Evolutionary conservation across 2,797 vertebrate genomes (phyloP), one percentile per base, ranked within the genome.

Genomic region (Paedocypris micromegethes): DNA sequence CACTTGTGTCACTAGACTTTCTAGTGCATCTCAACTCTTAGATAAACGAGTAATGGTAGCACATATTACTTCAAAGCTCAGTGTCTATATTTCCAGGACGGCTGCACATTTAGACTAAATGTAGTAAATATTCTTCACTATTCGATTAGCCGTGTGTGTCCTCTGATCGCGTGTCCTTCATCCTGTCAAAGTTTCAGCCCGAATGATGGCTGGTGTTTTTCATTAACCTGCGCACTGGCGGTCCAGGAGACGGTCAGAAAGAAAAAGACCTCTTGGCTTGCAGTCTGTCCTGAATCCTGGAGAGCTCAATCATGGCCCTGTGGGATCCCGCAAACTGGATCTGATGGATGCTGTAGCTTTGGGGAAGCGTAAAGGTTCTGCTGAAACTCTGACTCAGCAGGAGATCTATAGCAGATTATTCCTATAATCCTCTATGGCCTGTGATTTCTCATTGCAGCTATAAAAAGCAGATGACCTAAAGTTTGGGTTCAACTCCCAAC

Each of bases 151-250:
- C 54, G 3, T 66, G 9, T 57, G 9, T 9, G 55, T 43, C 40
- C 6, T 58, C 41, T 9, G 43, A 9, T 59, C 53, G 44, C 46
- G 57, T 48, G 61, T 64, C 7, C 23, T 56, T 66, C 60, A 50
- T 3, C 56, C 56, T 70, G 57, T 60, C 46, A 64, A 48, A 6
- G 52, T 43, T 74, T 80, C 79, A 60, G 51, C 62, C 0, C 81
- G 82, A 70, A 76, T 78, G 50, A 69, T 23, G 72, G 81, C 80
- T 84, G 81, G 84, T 87, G 85, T 86, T 86, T 61, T 89, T 84
- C 80, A 87, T 88, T 85, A 86, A 84, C 85, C 83, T 75, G 75
- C 83, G 83, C 83, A 83, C 82, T 75, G 73, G 76, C 70, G 76
- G 78, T 83, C 9, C 46, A 39, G 78, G 80, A 60, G 51, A 41